Evolutionary conservation across 2,797 vertebrate genomes (phyloP), one percentile per base, ranked within the genome.

Genomic region (Phalloptychus januarius): DNA sequence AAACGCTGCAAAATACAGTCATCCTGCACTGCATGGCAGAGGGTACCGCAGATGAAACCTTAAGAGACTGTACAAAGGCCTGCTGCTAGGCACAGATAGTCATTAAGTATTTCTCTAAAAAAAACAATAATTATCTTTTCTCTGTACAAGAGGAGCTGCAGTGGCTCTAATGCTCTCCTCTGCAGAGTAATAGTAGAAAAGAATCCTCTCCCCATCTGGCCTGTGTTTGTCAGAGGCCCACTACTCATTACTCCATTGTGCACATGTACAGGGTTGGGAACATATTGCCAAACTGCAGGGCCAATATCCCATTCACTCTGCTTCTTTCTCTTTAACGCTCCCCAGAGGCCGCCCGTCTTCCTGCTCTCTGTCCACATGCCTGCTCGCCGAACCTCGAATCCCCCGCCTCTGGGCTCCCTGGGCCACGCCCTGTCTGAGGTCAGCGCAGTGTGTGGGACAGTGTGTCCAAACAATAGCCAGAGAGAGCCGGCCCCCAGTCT

Each of bases 391-490:
- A 38, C 75, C 69, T 72, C 73, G 71, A 85, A 84, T 86, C 83
- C 90, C 79, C 90, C 74, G 83, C 86, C 75, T 79, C 74, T 77
- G 87, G 78, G 86, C 86, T 90, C 88, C 78, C 82, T 76, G 77
- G 74, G 88, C 91, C 93, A 91, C 94, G 82, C 94, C 94, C 93
- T 89, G 92, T 93, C 93, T 95, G 92, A 93, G 91, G 93, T 93
- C 93, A 93, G 80, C 92, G 87, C 91, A 86, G 89, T 91, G 80
- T 93, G 92, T 94, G 92, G 93, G 90, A 82, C 92, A 91, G 89
- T 89, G 87, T 90, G 91, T 94, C 90, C 91, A 93, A 94, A 95
- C 94, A 95, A 95, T 93, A 90, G 91, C 83, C 75, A 81, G 67
- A 74, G 89, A 87, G 80, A 87, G 82, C 81, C 82, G 80, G 83